Evolutionary conservation across 2,888 invertebrate genomes (phyloP), one percentile per base, ranked within the genome.

Genomic region (Hirtodrosophila trivittata): DNA sequence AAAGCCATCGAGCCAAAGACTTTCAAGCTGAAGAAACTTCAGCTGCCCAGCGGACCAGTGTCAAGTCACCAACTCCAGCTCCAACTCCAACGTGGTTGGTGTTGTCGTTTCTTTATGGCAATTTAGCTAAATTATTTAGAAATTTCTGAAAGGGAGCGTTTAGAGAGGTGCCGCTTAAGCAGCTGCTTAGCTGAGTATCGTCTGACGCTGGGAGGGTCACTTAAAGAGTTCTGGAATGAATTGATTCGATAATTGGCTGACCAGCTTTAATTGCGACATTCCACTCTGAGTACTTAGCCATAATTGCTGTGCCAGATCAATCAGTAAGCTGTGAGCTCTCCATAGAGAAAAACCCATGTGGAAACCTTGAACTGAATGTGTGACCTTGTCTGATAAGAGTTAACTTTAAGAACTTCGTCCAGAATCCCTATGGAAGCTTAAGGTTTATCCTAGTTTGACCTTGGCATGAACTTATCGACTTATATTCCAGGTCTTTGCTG

Each of bases 71-170:
- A 21, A 21, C 18, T 3, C 18, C 18, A 21, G 2, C n/a, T n/a
- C n/a, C n/a, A n/a, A 8, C 30, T 3, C 9, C 30, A 10, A 35
- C 33, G 9, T 18, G 3, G 12, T 13, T 41, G 6, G 26, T 10
- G 10, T 18, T 26, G 41, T 18, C 18, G 42, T 13, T 32, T 16
- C 33, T 37, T 45, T 55, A 41, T 26, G 43, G 39, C 42, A 35
- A 46, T 43, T 65, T 49, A 46, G 49, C 54, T 56, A 52, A 70
- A 47, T 60, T 57, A 67, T 69, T 76, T 62, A 57, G 58, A 68
- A 66, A 77, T 66, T 59, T 52, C 64, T 35, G 28, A 25, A 58
- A 25, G 41, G 57, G 13, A 33, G 45, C 60, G 49, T 51, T 60
- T 50, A 10, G 41, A 39, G 18, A 56, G 62, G 42, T 49, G 50